These are phyloP conservation scores for Bucorvus abyssinicus DNA, from an alignment of 2,797 vertebrate genomes.

Conservation along the genomic window DNA sequence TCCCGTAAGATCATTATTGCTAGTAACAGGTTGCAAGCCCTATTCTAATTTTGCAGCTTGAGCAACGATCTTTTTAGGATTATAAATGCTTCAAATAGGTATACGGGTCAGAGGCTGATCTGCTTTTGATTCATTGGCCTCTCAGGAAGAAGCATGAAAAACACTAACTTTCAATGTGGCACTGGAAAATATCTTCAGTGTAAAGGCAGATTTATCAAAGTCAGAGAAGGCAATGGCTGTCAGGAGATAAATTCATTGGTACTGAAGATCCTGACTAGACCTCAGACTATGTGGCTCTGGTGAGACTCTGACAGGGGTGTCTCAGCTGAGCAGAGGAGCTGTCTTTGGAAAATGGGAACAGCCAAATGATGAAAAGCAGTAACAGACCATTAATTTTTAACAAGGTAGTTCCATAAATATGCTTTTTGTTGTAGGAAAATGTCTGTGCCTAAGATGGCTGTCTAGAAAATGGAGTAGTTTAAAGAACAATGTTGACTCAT, in stretches of 20 bases:
- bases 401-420: neutral
- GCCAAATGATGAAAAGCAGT: neutral
- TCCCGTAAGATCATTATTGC: neutral
- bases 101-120: neutral
- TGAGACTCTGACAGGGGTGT: neutral
- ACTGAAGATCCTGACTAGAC: neutral
- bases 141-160: neutral
- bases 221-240: neutral
- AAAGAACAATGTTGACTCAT: conserved; percentile 23
- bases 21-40: neutral
- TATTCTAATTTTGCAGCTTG: neutral
- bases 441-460: neutral
- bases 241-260: neutral
- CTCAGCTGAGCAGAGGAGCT: neutral
- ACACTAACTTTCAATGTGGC: neutral
- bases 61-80: neutral
- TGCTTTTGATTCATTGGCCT: neutral
- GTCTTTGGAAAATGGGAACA: neutral
- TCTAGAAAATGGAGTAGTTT: conserved; percentile 23
- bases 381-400: neutral
- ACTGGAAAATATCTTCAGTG: neutral
- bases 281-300: neutral
- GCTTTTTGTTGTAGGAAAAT: neutral
- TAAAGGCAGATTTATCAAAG: neutral
- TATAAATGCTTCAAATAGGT: neutral